These are phyloP conservation scores for Epinotia nisella DNA, from an alignment of 2,888 invertebrate species.

Conservation along the genomic window DNA sequence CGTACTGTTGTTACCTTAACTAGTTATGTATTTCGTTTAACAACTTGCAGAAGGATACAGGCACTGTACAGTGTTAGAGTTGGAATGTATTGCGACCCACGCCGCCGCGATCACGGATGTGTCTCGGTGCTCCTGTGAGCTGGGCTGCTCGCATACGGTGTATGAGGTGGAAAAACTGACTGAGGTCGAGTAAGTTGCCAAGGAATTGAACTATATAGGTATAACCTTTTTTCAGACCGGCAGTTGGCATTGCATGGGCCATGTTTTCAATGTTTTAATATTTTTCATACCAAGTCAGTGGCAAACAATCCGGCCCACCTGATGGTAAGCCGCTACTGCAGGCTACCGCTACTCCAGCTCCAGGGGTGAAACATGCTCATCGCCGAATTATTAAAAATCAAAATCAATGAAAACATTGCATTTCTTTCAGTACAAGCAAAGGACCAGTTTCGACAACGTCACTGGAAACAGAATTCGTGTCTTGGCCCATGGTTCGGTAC, in stretches of 20 bases:
- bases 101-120: constrained; percentile 84
- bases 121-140: constrained; percentile 87
- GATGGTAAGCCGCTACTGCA: no score
- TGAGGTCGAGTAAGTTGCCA: constrained; percentile 80
- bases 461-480: constrained; percentile 88
- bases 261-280: no score
- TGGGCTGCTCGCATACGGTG: constrained; percentile 90
- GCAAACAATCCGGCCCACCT: no score
- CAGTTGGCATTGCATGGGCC: no score
- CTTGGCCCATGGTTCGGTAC: constrained; percentile 91
- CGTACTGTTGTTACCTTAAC: no score
- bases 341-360: no score
- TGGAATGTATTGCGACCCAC: constrained; percentile 85
- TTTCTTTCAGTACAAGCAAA: constrained; percentile 59
- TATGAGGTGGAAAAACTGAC: constrained; percentile 90
- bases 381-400: no score
- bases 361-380: no score
- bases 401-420: not conserved
- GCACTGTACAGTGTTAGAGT: constrained; percentile 85
- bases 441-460: constrained; percentile 57
- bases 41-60: constrained; percentile 75
- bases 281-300: no score
- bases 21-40: not conserved
- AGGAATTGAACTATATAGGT: not conserved
- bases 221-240: no score